Percentiles rank a stretch among this genome's conserved stretches.
These are phyloP conservation scores for Alaudala cheleensis DNA, from an alignment of 2,113 vertebrate genomes.

Conservation along the genomic window DNA sequence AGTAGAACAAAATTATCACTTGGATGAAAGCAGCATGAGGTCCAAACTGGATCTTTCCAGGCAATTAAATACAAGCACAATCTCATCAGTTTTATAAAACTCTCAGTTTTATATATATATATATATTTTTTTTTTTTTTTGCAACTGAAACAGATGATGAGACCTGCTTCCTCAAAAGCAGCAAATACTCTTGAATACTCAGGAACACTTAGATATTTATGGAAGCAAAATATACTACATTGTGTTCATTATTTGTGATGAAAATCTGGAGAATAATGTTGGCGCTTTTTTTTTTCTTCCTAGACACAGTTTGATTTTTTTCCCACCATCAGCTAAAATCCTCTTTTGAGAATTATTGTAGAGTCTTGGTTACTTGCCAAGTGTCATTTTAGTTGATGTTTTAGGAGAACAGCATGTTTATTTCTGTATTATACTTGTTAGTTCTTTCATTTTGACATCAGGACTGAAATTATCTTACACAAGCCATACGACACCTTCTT, in stretches of 20 bases:
- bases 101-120: background rate
- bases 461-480: background rate
- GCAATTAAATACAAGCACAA: background rate
- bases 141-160: background rate
- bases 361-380: background rate
- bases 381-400: background rate
- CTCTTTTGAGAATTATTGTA: background rate
- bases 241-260: background rate
- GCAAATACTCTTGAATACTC: background rate
- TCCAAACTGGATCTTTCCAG: background rate
- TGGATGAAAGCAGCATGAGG: background rate
- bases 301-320: background rate
- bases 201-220: background rate
- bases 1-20: background rate
- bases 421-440: background rate
- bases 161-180: background rate
- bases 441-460: background rate
- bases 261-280: background rate
- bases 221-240: background rate
- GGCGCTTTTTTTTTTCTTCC: background rate
- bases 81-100: background rate
- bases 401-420: background rate
- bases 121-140: no score
- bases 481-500: background rate
- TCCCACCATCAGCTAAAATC: background rate